Percentiles rank a stretch among this genome's conserved stretches.
phyloP scores from a whole-genome alignment of 1,140 invertebrate species.

The Chrysomallon squamiferum region DNA sequence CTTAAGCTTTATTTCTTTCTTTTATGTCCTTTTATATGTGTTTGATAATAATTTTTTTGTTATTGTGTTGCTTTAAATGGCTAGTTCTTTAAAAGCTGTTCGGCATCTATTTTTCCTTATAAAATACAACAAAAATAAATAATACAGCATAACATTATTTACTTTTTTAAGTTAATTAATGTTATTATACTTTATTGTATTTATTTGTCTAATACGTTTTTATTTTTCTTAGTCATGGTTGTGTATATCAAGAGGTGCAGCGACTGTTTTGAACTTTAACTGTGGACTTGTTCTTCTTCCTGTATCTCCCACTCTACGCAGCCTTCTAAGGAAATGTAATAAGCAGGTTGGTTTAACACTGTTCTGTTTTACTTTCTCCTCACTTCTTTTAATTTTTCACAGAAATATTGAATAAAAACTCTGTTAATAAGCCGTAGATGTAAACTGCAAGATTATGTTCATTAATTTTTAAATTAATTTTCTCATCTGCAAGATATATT shows the following conservation, averaged over 20 bases:
- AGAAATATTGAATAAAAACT: neutral
- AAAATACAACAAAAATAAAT: no score
- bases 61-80: no score
- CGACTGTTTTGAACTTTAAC: neutral
- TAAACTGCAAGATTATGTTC: neutral
- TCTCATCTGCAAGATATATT: neutral
- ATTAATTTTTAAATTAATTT: neutral
- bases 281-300: neutral
- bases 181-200: no score
- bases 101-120: no score
- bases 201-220: no score
- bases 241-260: neutral
- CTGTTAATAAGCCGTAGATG: neutral
- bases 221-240: neutral
- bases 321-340: neutral
- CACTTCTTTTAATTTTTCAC: neutral
- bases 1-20: no score
- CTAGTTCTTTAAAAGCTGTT: no score
- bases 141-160: no score
- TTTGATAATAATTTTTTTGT: no score
- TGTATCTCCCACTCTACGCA: neutral
- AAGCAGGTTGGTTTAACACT: neutral
- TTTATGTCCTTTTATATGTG: no score
- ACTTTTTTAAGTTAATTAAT: no score
- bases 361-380: neutral